Base-by-base conservation (phyloP, 2,113 vertebrate species). In the Pyxicephalus adspersus region DNA sequence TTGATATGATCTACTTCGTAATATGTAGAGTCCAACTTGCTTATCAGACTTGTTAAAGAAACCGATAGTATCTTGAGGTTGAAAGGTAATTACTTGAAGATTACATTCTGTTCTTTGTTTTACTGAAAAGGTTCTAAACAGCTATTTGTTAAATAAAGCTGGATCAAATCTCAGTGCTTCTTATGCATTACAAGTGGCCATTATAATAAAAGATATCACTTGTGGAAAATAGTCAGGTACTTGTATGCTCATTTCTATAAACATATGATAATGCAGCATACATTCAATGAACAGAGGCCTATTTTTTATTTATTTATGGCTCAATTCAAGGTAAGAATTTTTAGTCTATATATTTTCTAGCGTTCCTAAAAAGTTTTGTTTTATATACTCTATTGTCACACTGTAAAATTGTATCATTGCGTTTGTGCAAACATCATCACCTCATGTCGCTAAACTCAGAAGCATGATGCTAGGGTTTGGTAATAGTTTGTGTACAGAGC, bases 41-140 rank as follows among this genome's bases (percentile, higher is more conserved):
- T 34, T 73, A 34, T 73, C 28, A 31, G 29, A 28, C 45, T 73
- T 73, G 70, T 31, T 70, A 20, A 28, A 70, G 20, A 52, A 54
- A 50, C 45, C 3, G 17, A 52, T 70, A 52, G 22, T 52, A 55
- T 57, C 50, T 73, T 19, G 20, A 9, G n/a, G 22, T 28, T 57
- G 28, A 73, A 58, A 58, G 7, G 57, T 73, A 57, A 73, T 57
- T 73, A 73, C 52, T n/a, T 73, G 20, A 20, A 73, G 52, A 34
- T 57, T 58, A 34, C 19, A 58, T 18, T 4, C 25, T 2, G 8
- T 20, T 9, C 23, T 72, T 55, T 72, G 54, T 72, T 26, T 72
- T 72, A 54, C 20, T 29, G 25, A 19, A 72, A 20, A 72, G 68
- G 55, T 72, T 13, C 18, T 28, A 71, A 54, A 54, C 25, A 72